Conservation (phyloP, 1,140 invertebrate genomes). For the Zaprionus kolodkinae region DNA sequence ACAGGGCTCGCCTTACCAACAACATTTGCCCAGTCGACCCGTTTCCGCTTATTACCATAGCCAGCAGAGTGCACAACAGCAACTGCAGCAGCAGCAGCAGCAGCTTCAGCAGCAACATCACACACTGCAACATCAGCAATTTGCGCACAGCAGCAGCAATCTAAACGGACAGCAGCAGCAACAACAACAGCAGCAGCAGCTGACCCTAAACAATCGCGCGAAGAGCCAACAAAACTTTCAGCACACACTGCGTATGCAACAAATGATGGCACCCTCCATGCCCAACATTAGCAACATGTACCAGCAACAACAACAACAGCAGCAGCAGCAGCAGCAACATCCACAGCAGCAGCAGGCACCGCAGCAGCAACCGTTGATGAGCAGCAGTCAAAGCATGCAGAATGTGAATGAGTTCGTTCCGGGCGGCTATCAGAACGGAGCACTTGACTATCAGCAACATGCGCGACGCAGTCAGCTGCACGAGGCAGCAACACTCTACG, state of each 20-base stretch:
- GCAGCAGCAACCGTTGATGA: slow-evolving; percentile 56
- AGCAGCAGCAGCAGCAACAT: slow-evolving; percentile 37
- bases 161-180: slow-evolving; percentile 61
- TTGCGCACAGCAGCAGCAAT: slow-evolving; percentile 69
- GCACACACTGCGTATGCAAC: slow-evolving; percentile 80
- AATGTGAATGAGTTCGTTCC: slow-evolving; percentile 78
- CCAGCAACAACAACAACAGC: slow-evolving; percentile 72
- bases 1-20: slow-evolving; percentile 50
- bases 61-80: slow-evolving; percentile 63
- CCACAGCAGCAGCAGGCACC: slow-evolving; percentile 41
- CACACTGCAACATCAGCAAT: slow-evolving; percentile 64
- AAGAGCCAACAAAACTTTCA: slow-evolving; percentile 77
- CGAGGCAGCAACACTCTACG: slow-evolving; percentile 68
- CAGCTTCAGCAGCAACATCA: slow-evolving; percentile 68
- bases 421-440: slow-evolving; percentile 67
- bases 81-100: slow-evolving; percentile 62
- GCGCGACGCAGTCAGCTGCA: slow-evolving; percentile 71
- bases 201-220: slow-evolving; percentile 75
- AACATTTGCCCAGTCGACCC: slow-evolving; percentile 67
- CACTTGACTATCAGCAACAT: slow-evolving; percentile 66
- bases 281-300: slow-evolving; percentile 84
- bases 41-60: slow-evolving; percentile 80
- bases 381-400: slow-evolving; percentile 84
- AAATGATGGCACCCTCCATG: slow-evolving; percentile 84
- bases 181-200: slow-evolving; percentile 57